Evolutionary conservation across 1,140 invertebrate species (phyloP), one percentile per base, ranked within the genome.

Genomic region (Heterodera carotae): DNA sequence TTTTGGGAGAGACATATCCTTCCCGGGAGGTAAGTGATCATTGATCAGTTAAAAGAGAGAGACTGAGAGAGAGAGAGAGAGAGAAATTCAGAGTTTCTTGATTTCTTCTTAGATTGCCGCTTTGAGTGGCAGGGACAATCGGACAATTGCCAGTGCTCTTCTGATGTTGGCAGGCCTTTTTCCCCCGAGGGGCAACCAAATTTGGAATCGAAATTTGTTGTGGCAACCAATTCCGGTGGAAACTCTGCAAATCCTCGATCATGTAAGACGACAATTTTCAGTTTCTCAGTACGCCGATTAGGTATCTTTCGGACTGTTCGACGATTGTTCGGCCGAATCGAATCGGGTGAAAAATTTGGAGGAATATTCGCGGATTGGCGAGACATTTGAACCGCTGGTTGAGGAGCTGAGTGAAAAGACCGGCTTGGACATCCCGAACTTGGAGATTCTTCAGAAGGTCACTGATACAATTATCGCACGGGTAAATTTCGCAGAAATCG

Each of bases 141-240:
- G 78, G 34, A 80, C 78, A 10, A n/a, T 80, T 33, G 43, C 79
- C 22, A 81, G 79, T 56, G 78, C 78, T 5, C 78, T 81, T 25
- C 53, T 70, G 10, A 8, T 80, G 34, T 66, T 79, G n/a, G 78
- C 78, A 6, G 43, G 62, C 12, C 60, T 79, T 22, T 62, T 81
- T 7, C 78, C 78, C 10, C 78, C 78, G 36, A 36, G 34, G n/a
- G 33, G 31, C n/a, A 68, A 70, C 34, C 78, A 79, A 70, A 48
- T 81, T 31, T 79, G 78, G 78, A 73, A 81, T 34, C n/a, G 33
- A n/a, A 8, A 43, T 8, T 33, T 79, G 31, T 39, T 70, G 25
- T 79, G 78, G 78, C 78, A 79, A 34, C 78, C 78, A 36, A 80
- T 78, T 3, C 76, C 76, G 10, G 22, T 68, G 18, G 77, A 43